Base-by-base conservation (phyloP, 2,113 vertebrate genomes). In the Bubalus kerabau region DNA sequence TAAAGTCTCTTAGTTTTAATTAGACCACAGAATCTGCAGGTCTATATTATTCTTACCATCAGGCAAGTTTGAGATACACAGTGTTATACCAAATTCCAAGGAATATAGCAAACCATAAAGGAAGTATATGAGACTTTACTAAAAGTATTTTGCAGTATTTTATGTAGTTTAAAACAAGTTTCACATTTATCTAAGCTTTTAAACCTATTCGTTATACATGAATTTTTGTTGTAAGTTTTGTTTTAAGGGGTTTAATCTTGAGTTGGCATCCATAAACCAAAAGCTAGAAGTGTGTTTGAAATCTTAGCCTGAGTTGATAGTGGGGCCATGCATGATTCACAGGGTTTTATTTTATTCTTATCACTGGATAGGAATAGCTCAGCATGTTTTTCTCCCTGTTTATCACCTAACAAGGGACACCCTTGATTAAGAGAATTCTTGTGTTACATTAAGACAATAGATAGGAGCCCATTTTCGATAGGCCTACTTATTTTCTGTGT, bases 301-400 rank as follows among this genome's bases (percentile, higher is more conserved):
- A 94, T 96, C 71, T 96, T 91, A 93, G 86, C 43, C 60, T 78
- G 50, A 57, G 16, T 40, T 88, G 48, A 60, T 52, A 83, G 9
- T 43, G 21, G 28, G 67, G 21, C 54, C 92, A 83, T 54, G 16
- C 7, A 23, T 40, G 28, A 30, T 57, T 95, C 81, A 82, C 57
- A 91, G 28, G 59, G 21, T 89, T 97, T 97, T 96, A 32, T 91
- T 95, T 96, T 78, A 84, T 96, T 98, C 81, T 89, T 52, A 10
- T 95, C 62, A 83, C 71, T 64, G 62, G 50, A 16, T 89, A 71
- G 85, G 87, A 95, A 74, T n/a, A 82, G 48, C 12, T 86, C 32
- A 71, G 83, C 15, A 28, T 80, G 40, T 57, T 59, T 80, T 82
- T 21, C 6, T 56, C 15, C 40, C 46, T 21, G 48, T 62, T 95